These are phyloP conservation scores for Sphyrna mokarran DNA, from an alignment of 2,113 vertebrate genomes.

Conservation along the genomic window DNA sequence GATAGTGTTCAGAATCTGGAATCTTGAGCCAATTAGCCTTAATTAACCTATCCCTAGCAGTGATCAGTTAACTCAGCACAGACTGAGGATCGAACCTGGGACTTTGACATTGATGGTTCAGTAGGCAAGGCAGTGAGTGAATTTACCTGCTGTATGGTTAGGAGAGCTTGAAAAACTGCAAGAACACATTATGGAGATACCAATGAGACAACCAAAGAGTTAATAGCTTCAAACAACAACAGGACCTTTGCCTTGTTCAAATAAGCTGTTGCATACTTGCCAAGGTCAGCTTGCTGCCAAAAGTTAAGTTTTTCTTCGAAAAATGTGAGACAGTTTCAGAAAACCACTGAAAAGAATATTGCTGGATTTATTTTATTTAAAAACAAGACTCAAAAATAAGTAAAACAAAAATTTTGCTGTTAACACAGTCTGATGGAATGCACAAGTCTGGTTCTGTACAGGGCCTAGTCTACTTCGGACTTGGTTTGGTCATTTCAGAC, in stretches of 20 bases:
- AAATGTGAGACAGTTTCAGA: not conserved
- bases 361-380: conserved; percentile 22
- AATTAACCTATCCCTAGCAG: not conserved
- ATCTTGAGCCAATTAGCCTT: not conserved
- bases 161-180: not conserved
- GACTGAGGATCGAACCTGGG: not conserved
- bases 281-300: not conserved
- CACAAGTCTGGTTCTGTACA: not conserved
- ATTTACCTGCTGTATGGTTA: not conserved
- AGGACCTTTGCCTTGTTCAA: not conserved
- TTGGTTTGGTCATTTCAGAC: not conserved
- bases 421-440: not conserved
- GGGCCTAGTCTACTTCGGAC: not conserved
- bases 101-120: not conserved
- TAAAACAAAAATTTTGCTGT: conserved; percentile 23
- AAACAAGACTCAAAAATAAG: not conserved
- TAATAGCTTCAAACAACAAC: not conserved
- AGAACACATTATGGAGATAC: not conserved
- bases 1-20: not conserved
- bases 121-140: not conserved
- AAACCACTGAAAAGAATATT: not conserved
- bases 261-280: not conserved
- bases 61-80: not conserved
- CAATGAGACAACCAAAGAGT: not conserved
- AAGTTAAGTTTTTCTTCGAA: conserved; percentile 1